Evolutionary conservation across 2,888 invertebrate species (phyloP), one percentile per base, ranked within the genome.

Genomic region (Pammene fasciana): DNA sequence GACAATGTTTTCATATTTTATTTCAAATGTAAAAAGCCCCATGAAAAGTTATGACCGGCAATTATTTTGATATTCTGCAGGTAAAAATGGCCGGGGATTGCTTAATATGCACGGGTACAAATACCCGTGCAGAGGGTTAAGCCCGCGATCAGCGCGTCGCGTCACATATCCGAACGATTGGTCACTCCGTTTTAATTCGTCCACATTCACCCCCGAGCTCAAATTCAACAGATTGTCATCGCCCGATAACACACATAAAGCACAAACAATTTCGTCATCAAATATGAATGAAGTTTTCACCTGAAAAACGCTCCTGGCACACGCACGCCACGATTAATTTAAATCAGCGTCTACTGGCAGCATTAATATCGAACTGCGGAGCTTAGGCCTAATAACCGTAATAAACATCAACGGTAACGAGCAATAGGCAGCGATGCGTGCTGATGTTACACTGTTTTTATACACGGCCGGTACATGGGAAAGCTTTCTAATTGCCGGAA

Each of bases 401-500:
- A 92, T 92, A 91, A 92, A 92, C 92, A 92, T 92, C 87, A 89
- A 86, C 89, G 84, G 90, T 90, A 92, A 90, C 91, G 92, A 90
- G 92, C 90, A 88, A 90, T 92, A 91, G 90, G 89, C 88, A 89
- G 89, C 90, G 88, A 90, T 90, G 90, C 91, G 89, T 90, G 91
- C 91, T 90, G 90, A 90, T 91, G 91, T 90, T 90, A 90, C 91
- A 89, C 86, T 91, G 92, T 92, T 92, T 92, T 92, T 92, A 92
- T 91, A 92, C 92, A 90, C 90, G 90, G 82, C 88, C 89, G 87
- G 89, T 92, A 92, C 92, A 92, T 90, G 92, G 92, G 90, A 93
- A 93, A 92, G 91, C 93, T 92, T 92, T 92, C 93, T 93, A 92
- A 92, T 92, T 93, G 93, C 90, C 91, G 92, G 90, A 92, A 92